Evolutionary conservation across 2,888 invertebrate species (phyloP).

Genomic region (Macropis europaea): DNA sequence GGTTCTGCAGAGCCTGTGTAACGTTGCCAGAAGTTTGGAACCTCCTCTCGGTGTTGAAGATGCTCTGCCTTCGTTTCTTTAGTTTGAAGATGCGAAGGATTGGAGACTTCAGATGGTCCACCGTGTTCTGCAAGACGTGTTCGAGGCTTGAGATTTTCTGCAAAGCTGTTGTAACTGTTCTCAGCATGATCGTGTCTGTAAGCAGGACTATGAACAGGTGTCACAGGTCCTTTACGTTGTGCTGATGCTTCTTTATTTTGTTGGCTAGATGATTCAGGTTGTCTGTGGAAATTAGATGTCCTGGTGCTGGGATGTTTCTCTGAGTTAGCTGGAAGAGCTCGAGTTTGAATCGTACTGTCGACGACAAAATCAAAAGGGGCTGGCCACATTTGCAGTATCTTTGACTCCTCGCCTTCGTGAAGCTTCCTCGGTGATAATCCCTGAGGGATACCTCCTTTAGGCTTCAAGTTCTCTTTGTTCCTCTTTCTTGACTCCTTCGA

Average conservation of each 20-base stretch:
- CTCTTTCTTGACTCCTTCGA: not conserved
- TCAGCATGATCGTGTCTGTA: not conserved
- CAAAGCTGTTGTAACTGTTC: not conserved
- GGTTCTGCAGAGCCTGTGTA: not conserved
- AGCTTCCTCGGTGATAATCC: constrained; percentile 56
- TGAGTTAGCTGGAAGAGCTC: constrained; percentile 16
- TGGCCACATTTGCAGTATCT: constrained; percentile 68
- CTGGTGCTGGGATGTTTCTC: not conserved
- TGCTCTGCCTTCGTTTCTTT: not conserved
- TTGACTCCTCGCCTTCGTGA: constrained; percentile 65
- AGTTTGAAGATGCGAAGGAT: not conserved
- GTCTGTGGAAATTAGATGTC: not conserved
- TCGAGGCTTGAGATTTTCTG: not conserved
- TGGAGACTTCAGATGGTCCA: not conserved
- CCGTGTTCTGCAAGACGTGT: not conserved
- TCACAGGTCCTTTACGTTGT: not conserved
- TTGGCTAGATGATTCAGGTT: not conserved
- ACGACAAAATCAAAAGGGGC: constrained; percentile 71
- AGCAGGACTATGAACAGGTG: not conserved
- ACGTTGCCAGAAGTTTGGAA: not conserved
- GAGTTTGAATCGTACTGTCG: constrained; percentile 64
- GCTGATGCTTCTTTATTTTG: not conserved
- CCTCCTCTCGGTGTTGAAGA: not conserved
- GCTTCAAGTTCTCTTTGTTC: constrained; percentile 33
- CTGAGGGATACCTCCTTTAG: constrained; percentile 49